These are phyloP conservation scores for Euglossa dilemma DNA, from an alignment of 1,140 invertebrate species.

Conservation along the genomic window DNA sequence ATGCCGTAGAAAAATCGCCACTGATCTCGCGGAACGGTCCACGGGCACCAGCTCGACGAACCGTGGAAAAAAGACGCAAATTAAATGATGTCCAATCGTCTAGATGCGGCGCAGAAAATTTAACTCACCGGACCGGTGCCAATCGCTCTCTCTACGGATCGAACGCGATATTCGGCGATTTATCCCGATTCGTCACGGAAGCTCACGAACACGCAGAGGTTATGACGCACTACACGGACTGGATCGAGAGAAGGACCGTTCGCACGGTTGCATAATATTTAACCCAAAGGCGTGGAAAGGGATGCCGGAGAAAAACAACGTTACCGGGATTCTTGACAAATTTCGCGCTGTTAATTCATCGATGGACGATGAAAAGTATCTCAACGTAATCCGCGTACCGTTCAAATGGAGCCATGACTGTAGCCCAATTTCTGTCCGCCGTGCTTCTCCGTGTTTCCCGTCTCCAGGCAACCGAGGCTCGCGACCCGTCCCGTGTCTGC, in stretches of 20 bases:
- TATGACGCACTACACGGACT: conserved; percentile 17
- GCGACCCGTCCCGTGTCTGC: neutral
- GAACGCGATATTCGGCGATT: neutral
- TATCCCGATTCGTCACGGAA: neutral
- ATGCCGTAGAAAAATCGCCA: neutral
- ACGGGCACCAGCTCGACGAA: neutral
- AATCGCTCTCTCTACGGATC: conserved; percentile 1
- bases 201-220: conserved; percentile 24
- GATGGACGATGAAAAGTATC: neutral
- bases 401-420: conserved; percentile 48
- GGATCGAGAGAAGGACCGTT: neutral
- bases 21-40: neutral
- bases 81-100: neutral
- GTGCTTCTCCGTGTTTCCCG: conserved; percentile 58
- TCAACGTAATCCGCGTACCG: conserved; percentile 29
- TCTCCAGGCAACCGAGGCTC: conserved; percentile 59
- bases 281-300: neutral
- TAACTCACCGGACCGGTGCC: neutral
- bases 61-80: neutral
- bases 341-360: conserved; percentile 10
- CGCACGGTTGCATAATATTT: neutral
- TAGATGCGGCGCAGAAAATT: neutral
- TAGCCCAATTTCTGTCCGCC: conserved; percentile 36
- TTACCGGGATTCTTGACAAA: neutral
- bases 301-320: neutral